Percentiles rank a stretch among this genome's conserved stretches.
phyloP scores from a whole-genome alignment of 2,888 invertebrate species.

The Vanessa cardui region DNA sequence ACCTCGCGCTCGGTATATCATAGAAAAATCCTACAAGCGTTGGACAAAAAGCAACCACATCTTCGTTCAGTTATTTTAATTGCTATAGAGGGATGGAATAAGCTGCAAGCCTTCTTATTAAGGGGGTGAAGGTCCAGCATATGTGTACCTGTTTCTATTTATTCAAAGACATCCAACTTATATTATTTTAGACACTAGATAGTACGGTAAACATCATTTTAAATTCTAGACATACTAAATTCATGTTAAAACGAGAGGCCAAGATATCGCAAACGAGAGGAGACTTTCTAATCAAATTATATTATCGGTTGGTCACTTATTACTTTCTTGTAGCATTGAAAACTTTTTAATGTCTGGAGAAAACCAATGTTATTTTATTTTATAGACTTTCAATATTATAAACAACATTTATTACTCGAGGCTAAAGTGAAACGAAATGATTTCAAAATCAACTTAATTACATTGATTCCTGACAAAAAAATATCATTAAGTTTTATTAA shows the following conservation, averaged over 20 bases:
- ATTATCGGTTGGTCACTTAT: constrained; percentile 40
- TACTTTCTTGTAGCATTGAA: constrained; percentile 30
- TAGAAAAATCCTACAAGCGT: too few relatives aligned
- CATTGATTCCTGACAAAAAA: neutral
- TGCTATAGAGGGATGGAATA: too few relatives aligned
- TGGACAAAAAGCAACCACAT: too few relatives aligned
- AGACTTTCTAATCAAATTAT: constrained; percentile 47
- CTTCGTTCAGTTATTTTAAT: too few relatives aligned
- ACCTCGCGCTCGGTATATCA: too few relatives aligned
- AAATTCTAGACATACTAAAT: constrained; percentile 8
- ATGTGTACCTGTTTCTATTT: constrained; percentile 3
- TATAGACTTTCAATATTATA: constrained; percentile 19
- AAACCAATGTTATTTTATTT: constrained; percentile 28
- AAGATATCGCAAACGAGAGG: constrained; percentile 26
- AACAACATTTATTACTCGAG: constrained; percentile 16
- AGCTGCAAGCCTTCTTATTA: too few relatives aligned
- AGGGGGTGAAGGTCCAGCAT: too few relatives aligned
- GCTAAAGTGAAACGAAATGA: constrained; percentile 5
- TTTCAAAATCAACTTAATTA: neutral
- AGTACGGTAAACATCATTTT: constrained; percentile 20
- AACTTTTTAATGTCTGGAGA: constrained; percentile 36
- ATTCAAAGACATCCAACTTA: constrained; percentile 49
- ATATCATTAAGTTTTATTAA: neutral
- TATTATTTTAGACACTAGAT: constrained; percentile 25
- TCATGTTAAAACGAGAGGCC: constrained; percentile 9